phyloP scores from a whole-genome alignment of 2,113 vertebrate species.

The Bufo bufo region DNA sequence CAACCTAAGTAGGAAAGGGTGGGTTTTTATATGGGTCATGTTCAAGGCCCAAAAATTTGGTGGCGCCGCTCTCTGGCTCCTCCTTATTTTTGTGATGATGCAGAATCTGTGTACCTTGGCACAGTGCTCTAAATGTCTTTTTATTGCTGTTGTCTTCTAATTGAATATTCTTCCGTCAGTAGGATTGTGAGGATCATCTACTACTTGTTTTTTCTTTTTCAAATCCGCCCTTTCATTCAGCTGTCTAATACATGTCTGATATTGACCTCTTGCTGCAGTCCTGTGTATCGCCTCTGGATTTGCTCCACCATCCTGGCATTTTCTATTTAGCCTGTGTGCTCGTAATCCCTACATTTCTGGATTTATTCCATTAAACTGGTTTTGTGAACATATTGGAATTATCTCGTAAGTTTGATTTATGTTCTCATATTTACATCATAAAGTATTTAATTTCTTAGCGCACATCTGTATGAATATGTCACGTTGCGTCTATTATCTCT shows the following conservation, averaged over 20 bases:
- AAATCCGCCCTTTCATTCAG: background rate
- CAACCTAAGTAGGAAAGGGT: too few relatives aligned
- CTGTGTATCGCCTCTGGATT: constrained; percentile 21
- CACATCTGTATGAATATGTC: background rate
- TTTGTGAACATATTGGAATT: background rate
- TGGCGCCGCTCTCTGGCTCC: too few relatives aligned
- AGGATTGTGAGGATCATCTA: background rate
- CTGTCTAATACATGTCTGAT: background rate
- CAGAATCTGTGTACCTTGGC: background rate
- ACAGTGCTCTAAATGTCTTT: background rate
- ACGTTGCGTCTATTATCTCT: background rate
- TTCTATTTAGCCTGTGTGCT: background rate
- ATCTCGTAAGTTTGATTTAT: too few relatives aligned
- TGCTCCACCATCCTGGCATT: constrained; percentile 9
- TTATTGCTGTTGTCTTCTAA: background rate
- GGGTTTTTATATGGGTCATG: too few relatives aligned
- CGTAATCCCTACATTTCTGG: constrained; percentile 24
- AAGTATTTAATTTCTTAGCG: background rate
- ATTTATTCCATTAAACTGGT: constrained; percentile 6
- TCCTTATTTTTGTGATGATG: background rate
- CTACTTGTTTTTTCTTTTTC: background rate
- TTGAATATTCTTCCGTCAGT: background rate
- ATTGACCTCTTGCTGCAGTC: background rate
- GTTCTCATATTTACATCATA: background rate
- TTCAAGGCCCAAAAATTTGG: too few relatives aligned